phyloP scores from a whole-genome alignment of 2,797 vertebrate genomes.

The Fistularia tabacaria region DNA sequence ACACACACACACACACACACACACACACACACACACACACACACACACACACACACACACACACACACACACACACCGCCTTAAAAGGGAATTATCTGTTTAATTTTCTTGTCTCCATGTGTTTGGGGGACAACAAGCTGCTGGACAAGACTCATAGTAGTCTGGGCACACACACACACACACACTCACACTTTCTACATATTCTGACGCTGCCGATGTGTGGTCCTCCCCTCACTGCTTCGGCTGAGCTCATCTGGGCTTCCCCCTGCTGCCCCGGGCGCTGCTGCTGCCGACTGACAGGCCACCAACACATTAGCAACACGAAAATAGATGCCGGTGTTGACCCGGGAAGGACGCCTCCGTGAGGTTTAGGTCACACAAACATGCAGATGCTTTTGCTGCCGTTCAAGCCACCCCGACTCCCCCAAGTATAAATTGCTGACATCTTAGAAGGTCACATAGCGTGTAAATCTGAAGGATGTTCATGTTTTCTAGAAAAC shows the following conservation, averaged over 20 bases:
- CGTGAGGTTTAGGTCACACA: neutral
- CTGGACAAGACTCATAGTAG: slow-evolving; percentile 14
- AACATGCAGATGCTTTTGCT: too few relatives aligned
- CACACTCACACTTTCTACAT: slow-evolving; percentile 46
- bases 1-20: too few relatives aligned
- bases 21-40: slow-evolving; percentile 18
- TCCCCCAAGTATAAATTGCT: too few relatives aligned
- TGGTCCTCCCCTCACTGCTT: slow-evolving; percentile 46
- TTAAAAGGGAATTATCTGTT: slow-evolving; percentile 62
- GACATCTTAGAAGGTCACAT: too few relatives aligned
- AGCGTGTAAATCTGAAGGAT: too few relatives aligned
- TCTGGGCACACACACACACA: slow-evolving; percentile 22
- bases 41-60: slow-evolving; percentile 1
- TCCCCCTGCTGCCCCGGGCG: slow-evolving; percentile 15
- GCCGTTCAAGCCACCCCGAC: too few relatives aligned
- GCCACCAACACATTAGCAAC: slow-evolving; percentile 27
- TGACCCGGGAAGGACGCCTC: slow-evolving; percentile 6
- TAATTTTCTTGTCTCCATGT: slow-evolving; percentile 33
- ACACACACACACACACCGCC: slow-evolving; percentile 37
- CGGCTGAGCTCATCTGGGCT: slow-evolving; percentile 36
- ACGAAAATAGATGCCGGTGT: slow-evolving; percentile 20
- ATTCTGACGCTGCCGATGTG: slow-evolving; percentile 52
- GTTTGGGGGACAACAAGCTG: slow-evolving; percentile 30
- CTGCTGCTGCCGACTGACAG: slow-evolving; percentile 1
- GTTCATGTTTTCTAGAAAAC: too few relatives aligned